phyloP scores from a whole-genome alignment of 2,888 invertebrate genomes.

The Eupithecia inturbata region DNA sequence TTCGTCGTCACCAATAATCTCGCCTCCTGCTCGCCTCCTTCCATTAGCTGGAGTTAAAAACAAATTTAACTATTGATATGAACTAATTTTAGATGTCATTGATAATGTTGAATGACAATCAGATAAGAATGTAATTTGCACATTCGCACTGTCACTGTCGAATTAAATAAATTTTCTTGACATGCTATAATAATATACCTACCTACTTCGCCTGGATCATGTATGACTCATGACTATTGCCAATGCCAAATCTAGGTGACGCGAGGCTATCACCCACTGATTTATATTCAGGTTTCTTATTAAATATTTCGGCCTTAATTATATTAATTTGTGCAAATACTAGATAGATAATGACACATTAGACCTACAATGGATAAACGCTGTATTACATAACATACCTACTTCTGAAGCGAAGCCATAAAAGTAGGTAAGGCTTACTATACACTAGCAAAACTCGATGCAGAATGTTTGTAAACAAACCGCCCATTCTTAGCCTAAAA shows the following conservation, averaged over 20 bases:
- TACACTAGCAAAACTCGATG: too few relatives aligned
- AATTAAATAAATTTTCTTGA: neutral
- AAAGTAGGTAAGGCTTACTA: neutral
- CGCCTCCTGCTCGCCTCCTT: neutral
- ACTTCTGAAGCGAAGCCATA: slow-evolving; percentile 2
- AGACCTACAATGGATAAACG: neutral
- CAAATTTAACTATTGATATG: neutral
- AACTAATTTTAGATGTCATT: neutral
- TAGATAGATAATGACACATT: neutral
- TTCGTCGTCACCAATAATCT: neutral
- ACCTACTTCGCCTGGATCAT: too few relatives aligned
- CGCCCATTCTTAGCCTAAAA: too few relatives aligned
- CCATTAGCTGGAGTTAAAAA: too few relatives aligned
- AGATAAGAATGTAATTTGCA: neutral
- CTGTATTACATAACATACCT: neutral
- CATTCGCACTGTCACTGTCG: neutral
- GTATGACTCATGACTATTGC: too few relatives aligned
- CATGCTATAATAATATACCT: too few relatives aligned
- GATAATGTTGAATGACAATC: neutral
- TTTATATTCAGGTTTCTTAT: neutral
- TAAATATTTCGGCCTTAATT: neutral
- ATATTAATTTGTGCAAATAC: neutral
- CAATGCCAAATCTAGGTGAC: neutral
- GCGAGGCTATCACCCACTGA: neutral
- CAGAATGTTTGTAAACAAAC: too few relatives aligned